These are phyloP conservation scores for Littorina saxatilis DNA, from an alignment of 1,140 invertebrate genomes.

Conservation along the genomic window DNA sequence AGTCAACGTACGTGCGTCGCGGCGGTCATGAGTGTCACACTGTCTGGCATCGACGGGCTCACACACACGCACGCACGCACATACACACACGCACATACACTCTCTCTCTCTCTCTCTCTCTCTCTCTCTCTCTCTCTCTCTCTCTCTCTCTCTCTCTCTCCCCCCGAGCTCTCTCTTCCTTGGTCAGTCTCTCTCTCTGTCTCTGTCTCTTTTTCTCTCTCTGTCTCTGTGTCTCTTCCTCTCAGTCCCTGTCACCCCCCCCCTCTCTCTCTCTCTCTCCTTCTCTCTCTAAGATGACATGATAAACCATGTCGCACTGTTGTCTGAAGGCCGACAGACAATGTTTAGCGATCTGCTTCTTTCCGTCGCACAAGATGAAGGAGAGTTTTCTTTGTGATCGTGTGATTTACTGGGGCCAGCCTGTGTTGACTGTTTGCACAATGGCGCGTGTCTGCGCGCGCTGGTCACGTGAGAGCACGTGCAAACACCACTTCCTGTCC, in stretches of 20 bases:
- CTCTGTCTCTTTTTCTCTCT: background rate
- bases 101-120: background rate
- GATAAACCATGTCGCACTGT: background rate
- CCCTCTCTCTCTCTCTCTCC: too few species aligned
- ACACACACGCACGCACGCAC: conserved; percentile 2
- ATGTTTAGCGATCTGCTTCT: background rate
- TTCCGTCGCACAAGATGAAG: background rate
- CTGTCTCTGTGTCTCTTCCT: too few species aligned
- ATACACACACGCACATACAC: background rate
- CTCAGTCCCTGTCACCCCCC: too few species aligned
- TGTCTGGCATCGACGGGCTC: background rate
- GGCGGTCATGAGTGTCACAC: too few species aligned
- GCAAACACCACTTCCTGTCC: background rate
- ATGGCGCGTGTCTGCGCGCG: background rate
- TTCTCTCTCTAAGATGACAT: too few species aligned
- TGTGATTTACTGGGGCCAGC: background rate
- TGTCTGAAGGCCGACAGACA: background rate
- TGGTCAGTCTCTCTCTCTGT: background rate
- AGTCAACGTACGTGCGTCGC: too few species aligned
- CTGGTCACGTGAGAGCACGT: background rate
- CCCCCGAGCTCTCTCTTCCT: background rate
- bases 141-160: background rate
- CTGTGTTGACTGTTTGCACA: background rate
- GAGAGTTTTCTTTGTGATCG: background rate
- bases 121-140: background rate